Evolutionary conservation across 1,140 invertebrate genomes (phyloP), one percentile per base, ranked within the genome.

Genomic region (Drosophila lacertosa): DNA sequence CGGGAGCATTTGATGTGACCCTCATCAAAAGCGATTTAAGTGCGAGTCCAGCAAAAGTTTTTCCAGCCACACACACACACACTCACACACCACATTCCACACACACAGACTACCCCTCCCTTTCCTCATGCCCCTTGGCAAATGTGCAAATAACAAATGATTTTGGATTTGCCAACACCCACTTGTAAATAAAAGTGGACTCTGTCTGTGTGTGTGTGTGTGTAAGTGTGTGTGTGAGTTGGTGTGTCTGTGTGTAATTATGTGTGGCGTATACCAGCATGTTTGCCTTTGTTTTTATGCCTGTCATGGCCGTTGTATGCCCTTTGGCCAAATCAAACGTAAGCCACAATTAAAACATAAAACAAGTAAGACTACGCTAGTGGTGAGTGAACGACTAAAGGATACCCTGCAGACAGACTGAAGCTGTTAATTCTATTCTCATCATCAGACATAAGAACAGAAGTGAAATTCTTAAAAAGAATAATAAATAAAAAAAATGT

Each of bases 61-160:
- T 77, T 60, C 63, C 26, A 29, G n/a, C n/a, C n/a, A n/a, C n/a
- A n/a, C n/a, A n/a, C n/a, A n/a, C n/a, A n/a, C n/a, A n/a, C n/a
- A n/a, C n/a, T n/a, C n/a, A n/a, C n/a, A n/a, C n/a, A n/a, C n/a
- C n/a, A n/a, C n/a, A n/a, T n/a, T n/a, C n/a, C n/a, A n/a, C n/a
- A n/a, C n/a, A n/a, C n/a, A n/a, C n/a, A n/a, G n/a, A n/a, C n/a
- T n/a, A n/a, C n/a, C n/a, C 26, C 9, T 1, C 26, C 26, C 26
- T 7, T 2, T 29, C 20, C 20, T 4, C 20, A 22, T 42, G 75
- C 62, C 84, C 74, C 70, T 67, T 77, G 77, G 77, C 82, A 77
- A 88, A 88, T 84, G 82, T 88, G 81, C 82, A 83, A 83, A 83
- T 83, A 83, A 83, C 80, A 83, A 83, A 83, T 83, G 80, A 83